A percentile compares a stretch with the other conserved stretches of the same genome.
These are phyloP conservation scores for Chloropsis hardwickii DNA, from an alignment of 2,113 vertebrate genomes.

Conservation along the genomic window DNA sequence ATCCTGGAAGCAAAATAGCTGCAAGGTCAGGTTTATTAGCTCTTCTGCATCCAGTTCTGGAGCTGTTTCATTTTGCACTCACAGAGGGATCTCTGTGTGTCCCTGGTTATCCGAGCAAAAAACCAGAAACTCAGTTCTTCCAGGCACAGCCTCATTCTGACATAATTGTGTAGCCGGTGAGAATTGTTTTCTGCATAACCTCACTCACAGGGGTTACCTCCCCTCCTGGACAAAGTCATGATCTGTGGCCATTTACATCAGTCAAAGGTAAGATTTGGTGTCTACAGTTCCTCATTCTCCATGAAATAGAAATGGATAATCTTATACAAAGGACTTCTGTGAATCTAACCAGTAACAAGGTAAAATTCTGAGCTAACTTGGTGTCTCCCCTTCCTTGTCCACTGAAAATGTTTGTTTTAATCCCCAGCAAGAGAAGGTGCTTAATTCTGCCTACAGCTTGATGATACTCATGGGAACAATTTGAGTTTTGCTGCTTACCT, in stretches of 20 bases:
- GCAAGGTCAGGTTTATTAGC: not conserved
- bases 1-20: not conserved
- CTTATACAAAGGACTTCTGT: not conserved
- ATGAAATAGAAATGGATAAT: not conserved
- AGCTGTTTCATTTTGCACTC: not conserved
- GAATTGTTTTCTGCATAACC: not conserved
- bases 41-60: not conserved
- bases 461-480: not conserved
- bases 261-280: not conserved
- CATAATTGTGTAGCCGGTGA: not conserved
- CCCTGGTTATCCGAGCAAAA: not conserved
- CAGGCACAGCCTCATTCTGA: not conserved
- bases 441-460: not conserved
- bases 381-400: not conserved
- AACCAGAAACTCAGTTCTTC: not conserved
- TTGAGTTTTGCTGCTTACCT: not conserved
- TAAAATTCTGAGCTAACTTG: not conserved
- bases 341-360: not conserved
- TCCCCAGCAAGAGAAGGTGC: not conserved
- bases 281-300: not conserved
- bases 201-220: not conserved
- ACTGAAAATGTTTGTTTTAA: not conserved
- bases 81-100: not conserved
- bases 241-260: not conserved
- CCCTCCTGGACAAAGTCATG: not conserved